phyloP scores from a whole-genome alignment of 2,797 vertebrate species.

The Loriculus beryllinus region DNA sequence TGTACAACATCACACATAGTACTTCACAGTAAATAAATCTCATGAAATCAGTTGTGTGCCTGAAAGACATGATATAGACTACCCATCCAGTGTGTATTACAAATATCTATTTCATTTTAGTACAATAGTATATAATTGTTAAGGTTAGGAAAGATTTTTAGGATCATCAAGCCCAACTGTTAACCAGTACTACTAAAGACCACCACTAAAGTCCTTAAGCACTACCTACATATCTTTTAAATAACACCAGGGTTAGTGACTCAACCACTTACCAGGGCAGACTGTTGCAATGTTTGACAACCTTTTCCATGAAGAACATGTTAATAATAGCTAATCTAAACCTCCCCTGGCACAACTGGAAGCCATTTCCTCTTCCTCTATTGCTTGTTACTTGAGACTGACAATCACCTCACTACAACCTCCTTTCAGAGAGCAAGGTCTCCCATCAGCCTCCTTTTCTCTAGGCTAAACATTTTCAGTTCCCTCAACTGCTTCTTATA shows the following conservation, averaged over 20 bases:
- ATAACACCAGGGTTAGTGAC: not conserved
- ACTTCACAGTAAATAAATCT: not conserved
- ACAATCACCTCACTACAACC: rapidly evolving
- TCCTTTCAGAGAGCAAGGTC: not conserved
- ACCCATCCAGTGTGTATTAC: not conserved
- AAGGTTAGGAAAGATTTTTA: not conserved
- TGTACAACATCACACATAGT: not conserved
- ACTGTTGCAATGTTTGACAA: not conserved
- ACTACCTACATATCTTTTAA: not conserved
- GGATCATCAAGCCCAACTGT: not conserved
- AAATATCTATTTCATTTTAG: not conserved
- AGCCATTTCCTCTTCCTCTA: not conserved
- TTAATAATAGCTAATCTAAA: not conserved
- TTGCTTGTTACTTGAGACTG: not conserved
- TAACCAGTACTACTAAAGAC: not conserved
- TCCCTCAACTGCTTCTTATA: not conserved
- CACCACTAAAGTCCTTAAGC: not conserved
- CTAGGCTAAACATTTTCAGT: not conserved
- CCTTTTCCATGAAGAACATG: not conserved
- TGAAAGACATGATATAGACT: not conserved
- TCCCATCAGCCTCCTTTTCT: not conserved
- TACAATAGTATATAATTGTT: not conserved
- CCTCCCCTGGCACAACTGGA: not conserved
- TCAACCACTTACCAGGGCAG: not conserved
- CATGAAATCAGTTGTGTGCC: not conserved